Base-by-base conservation (phyloP, 2,797 vertebrate genomes). In the Catamblyrhynchus diadema region DNA sequence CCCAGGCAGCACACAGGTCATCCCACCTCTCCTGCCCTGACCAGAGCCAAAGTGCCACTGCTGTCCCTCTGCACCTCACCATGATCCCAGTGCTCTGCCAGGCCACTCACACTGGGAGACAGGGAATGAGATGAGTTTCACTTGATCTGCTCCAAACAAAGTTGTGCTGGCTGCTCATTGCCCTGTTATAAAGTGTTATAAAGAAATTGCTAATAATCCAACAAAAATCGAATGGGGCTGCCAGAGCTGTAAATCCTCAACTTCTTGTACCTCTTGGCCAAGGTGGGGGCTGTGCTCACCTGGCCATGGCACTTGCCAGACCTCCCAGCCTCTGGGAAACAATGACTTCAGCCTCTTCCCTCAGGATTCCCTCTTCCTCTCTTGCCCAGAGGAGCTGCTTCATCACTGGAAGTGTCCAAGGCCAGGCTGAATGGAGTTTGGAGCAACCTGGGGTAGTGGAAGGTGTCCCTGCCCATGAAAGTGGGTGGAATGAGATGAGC, bases 201-300 rank as follows among this genome's bases (percentile, higher is more conserved):
- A 83, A 70, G 61, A 81, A 75, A 92, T 78, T 73, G 73, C 28
- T 19, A 77, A 50, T 66, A 83, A 78, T 66, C 72, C 4, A 1
- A 11, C 21, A 0, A 0, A 41, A 45, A 37, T 13, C n/a, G 57
- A 59, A 64, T 2, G 5, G 62, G 67, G 41, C 62, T 25, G 37
- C 5, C n/a, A 6, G 74, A 65, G 42, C 69, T 50, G 37, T 32
- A 74, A 86, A 88, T 77, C 62, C 42, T 37, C 71, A 30, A 30
- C 27, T 51, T 42, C 60, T 72, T 15, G 6, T 62, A 81, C 39
- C 37, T 37, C 50, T 50, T 3, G 2, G 39, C 83, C 50, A 12
- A 17, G 30, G 24, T 23, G 6, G 32, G 27, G 30, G 15, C 64
- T 53, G 64, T 12, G 8, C 23, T 57, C 9, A 0, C 35, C 51